Percentiles rank a stretch among this genome's conserved stretches.
Conservation (phyloP, 2,888 invertebrate species). For the Chironomus tentans region DNA sequence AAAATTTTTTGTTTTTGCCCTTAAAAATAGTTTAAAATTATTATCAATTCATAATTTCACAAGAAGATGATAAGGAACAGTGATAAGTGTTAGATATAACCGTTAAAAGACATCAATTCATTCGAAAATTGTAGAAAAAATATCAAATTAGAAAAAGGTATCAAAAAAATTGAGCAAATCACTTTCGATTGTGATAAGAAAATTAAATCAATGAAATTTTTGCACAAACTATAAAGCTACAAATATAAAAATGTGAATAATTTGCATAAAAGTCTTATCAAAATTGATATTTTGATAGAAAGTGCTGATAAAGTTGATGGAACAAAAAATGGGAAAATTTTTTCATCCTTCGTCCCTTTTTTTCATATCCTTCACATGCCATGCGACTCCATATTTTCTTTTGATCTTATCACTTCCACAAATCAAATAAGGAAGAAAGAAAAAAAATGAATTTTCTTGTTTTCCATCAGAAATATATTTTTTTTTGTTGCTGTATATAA, state of each 20-base stretch:
- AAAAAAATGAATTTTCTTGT: too few species aligned
- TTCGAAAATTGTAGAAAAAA: neutral
- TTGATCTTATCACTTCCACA: neutral
- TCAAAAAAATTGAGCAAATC: neutral
- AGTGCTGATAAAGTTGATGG: neutral
- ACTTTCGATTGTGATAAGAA: neutral
- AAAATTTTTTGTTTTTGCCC: neutral
- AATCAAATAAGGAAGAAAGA: too few species aligned
- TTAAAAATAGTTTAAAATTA: conserved; percentile 9
- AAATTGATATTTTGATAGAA: neutral
- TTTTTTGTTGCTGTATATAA: neutral
- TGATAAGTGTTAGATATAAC: neutral
- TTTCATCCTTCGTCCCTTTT: neutral
- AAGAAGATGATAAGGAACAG: neutral
- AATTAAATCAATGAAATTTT: neutral
- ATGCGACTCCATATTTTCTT: neutral
- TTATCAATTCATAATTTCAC: conserved; percentile 9
- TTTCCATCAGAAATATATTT: too few species aligned
- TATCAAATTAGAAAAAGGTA: neutral
- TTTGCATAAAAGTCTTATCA: neutral
- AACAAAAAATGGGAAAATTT: neutral
- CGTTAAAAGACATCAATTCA: neutral
- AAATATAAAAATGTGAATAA: neutral
- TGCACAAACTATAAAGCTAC: neutral
- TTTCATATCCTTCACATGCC: neutral